Conservation (phyloP, 2,113 vertebrate genomes). For the Ochotona curzoniae region DNA sequence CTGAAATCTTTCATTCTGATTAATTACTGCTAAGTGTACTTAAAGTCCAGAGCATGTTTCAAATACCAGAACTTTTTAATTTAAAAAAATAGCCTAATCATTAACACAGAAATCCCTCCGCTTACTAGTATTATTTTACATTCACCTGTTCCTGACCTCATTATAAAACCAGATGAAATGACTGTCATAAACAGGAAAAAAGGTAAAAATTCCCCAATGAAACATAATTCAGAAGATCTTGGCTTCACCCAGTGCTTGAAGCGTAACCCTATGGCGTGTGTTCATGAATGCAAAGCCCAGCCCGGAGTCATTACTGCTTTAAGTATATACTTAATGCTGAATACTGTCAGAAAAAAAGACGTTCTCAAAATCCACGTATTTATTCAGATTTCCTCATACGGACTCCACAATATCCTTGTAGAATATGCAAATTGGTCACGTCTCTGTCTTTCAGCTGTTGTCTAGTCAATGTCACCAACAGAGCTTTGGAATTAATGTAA, state of each 20-base stretch:
- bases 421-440: constrained; percentile 83
- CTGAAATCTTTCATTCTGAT: constrained; percentile 87
- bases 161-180: constrained; percentile 89
- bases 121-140: constrained; percentile 89
- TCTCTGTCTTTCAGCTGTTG: constrained; percentile 77
- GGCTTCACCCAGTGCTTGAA: constrained; percentile 86
- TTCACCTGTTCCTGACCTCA: constrained; percentile 90
- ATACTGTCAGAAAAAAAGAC: constrained; percentile 71
- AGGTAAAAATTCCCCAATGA: constrained; percentile 88
- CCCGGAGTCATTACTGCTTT: constrained; percentile 83
- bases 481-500: constrained; percentile 11
- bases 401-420: constrained; percentile 82
- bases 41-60: constrained; percentile 84
- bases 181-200: constrained; percentile 89
- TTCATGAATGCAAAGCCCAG: constrained; percentile 86
- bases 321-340: constrained; percentile 85
- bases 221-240: constrained; percentile 89
- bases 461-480: constrained; percentile 80
- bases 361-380: constrained; percentile 81
- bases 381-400: constrained; percentile 84
- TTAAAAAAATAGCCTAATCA: constrained; percentile 87
- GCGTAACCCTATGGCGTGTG: constrained; percentile 84
- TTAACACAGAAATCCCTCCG: constrained; percentile 87
- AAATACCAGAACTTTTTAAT: constrained; percentile 88
- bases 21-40: constrained; percentile 85